phyloP scores from a whole-genome alignment of 2,888 invertebrate genomes.

The Petrolisthes manimaculis region DNA sequence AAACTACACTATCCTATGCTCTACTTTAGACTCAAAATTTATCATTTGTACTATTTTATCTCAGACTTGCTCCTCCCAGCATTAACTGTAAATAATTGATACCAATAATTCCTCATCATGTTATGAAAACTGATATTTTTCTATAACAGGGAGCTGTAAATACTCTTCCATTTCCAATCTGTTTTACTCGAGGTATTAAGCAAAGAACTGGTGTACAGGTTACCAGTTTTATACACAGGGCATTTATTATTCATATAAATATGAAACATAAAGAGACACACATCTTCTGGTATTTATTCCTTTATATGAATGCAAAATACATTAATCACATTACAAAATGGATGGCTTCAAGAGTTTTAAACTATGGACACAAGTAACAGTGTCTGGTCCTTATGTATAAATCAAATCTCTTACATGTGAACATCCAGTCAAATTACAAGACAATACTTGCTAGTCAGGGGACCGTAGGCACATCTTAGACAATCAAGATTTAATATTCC shows the following conservation, averaged over 20 bases:
- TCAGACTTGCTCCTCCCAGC: too few relatives aligned
- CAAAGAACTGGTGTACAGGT: too few relatives aligned
- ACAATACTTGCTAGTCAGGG: conserved; percentile 55
- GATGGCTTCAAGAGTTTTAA: conserved; percentile 63
- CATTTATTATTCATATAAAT: not conserved
- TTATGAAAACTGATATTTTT: too few relatives aligned
- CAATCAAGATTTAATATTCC: conserved; percentile 47
- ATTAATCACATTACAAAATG: conserved; percentile 62
- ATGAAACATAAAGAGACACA: not conserved
- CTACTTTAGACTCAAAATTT: too few relatives aligned
- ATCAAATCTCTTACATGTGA: conserved; percentile 55
- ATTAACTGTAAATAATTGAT: too few relatives aligned
- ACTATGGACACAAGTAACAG: conserved; percentile 60
- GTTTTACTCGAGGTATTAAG: too few relatives aligned
- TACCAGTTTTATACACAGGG: too few relatives aligned
- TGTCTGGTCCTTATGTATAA: conserved; percentile 61
- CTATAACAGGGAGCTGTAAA: too few relatives aligned
- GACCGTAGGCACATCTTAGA: conserved; percentile 55
- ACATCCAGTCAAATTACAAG: conserved; percentile 54
- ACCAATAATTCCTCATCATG: too few relatives aligned
- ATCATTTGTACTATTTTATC: too few relatives aligned
- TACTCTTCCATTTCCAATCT: too few relatives aligned
- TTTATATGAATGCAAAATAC: conserved; percentile 64
- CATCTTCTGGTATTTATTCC: conserved; percentile 58
- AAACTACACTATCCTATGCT: too few relatives aligned